Evolutionary conservation across 2,113 vertebrate genomes (phyloP).

Genomic region (Tinamus guttatus): DNA sequence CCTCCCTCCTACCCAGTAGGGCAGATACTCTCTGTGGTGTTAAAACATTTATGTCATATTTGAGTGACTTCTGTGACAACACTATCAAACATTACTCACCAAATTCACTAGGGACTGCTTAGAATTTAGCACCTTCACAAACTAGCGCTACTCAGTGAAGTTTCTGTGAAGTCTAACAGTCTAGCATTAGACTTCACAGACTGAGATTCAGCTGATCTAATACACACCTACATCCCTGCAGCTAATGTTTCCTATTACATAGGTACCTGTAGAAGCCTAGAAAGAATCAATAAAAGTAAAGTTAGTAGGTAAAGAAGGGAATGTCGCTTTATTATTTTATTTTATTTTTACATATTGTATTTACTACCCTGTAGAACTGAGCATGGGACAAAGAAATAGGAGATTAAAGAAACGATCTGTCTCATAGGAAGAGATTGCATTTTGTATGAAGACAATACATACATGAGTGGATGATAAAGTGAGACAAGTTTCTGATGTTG

Average conservation of each 20-base stretch:
- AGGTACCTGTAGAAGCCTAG: background rate
- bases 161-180: background rate
- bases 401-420: background rate
- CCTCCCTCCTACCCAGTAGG: too few relatives aligned
- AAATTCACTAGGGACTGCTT: background rate
- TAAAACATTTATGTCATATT: background rate
- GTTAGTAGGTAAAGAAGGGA: background rate
- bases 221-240: background rate
- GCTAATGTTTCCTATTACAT: background rate
- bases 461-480: background rate
- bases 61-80: background rate
- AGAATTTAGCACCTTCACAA: background rate
- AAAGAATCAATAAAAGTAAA: background rate
- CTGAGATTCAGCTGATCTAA: background rate
- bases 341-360: background rate
- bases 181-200: background rate
- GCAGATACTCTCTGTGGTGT: background rate
- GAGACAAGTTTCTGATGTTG: background rate
- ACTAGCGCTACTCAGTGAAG: background rate
- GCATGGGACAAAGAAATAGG: accelerated
- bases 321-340: background rate
- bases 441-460: background rate
- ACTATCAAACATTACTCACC: background rate
- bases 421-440: background rate
- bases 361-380: background rate